Percentiles rank a stretch among this genome's conserved stretches.
These are phyloP conservation scores for Bujurquina vittata DNA, from an alignment of 2,113 vertebrate genomes.

Conservation along the genomic window DNA sequence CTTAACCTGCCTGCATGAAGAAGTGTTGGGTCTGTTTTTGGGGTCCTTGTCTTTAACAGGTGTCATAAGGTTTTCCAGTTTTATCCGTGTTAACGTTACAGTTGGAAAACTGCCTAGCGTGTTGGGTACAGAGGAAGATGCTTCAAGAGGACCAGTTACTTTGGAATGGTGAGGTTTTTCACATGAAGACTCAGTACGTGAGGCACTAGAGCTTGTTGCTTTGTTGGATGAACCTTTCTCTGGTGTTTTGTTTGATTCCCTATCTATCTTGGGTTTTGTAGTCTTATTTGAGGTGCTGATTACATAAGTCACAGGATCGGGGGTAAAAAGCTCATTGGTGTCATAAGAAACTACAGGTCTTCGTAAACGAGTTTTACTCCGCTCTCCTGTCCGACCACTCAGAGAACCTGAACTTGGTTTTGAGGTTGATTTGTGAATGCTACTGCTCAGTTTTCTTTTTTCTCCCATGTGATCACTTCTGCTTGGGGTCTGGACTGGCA, in stretches of 20 bases:
- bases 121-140: neutral
- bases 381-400: neutral
- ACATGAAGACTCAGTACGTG: neutral
- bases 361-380: conserved; percentile 37
- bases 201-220: neutral
- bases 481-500: neutral
- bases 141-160: neutral
- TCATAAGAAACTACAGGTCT: conserved; percentile 18
- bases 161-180: neutral
- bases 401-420: conserved; percentile 17
- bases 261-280: conserved; percentile 21
- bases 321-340: conserved; percentile 59
- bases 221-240: conserved; percentile 7
- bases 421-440: conserved; percentile 5
- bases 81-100: conserved; percentile 33
- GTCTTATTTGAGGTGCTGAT: conserved; percentile 12
- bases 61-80: conserved; percentile 12
- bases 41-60: neutral
- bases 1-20: neutral
- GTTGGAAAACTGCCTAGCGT: neutral
- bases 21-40: neutral
- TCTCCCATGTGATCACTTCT: conserved; percentile 12
- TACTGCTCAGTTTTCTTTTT: neutral
- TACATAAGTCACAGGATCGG: conserved; percentile 55
- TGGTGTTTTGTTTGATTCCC: neutral